Evolutionary conservation across 1,140 invertebrate species (phyloP), one percentile per base, ranked within the genome.

Genomic region (Zaprionus ghesquierei): DNA sequence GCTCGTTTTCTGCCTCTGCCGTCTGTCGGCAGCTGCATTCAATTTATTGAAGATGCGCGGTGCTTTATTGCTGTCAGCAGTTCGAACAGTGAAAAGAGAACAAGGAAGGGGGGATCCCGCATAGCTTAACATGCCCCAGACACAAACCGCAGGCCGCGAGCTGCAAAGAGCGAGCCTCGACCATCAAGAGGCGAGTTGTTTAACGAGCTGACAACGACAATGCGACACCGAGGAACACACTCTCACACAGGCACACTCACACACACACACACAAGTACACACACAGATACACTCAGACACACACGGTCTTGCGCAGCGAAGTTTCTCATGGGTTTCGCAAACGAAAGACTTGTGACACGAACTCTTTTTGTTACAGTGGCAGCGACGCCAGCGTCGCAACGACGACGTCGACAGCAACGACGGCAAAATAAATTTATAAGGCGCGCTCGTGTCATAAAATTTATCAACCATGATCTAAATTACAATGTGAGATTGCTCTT

Each of bases 1-100:
- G 68, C 71, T 76, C n/a, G n/a, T 79, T 71, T 46, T 20, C 41
- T 46, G 79, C 82, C 80, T 84, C 64, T 1, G 3, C 41, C 12
- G 75, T 84, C 80, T 84, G 80, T 75, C 76, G 75, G 66, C 80
- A 79, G 75, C 80, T 82, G 80, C 80, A 82, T 63, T 56, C 74
- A 82, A 82, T 84, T 82, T 82, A 84, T 82, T 84, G 75, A 82
- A 82, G 80, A 82, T 82, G 80, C 64, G 68, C 72, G 38, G 50
- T 84, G 75, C 76, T 79, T 79, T 82, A 82, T 82, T 82, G 66
- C 60, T 69, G 49, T 27, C 70, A 51, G 35, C 35, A 56, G 22
- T 23, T n/a, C 10, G 10, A 12, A 29, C 9, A 20, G 38, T 27
- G n/a, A n/a, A n/a, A n/a, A n/a, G 25, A 12, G 64, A 10, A 33